phyloP scores from a whole-genome alignment of 2,113 vertebrate genomes.

The Actenoides hombroni region DNA sequence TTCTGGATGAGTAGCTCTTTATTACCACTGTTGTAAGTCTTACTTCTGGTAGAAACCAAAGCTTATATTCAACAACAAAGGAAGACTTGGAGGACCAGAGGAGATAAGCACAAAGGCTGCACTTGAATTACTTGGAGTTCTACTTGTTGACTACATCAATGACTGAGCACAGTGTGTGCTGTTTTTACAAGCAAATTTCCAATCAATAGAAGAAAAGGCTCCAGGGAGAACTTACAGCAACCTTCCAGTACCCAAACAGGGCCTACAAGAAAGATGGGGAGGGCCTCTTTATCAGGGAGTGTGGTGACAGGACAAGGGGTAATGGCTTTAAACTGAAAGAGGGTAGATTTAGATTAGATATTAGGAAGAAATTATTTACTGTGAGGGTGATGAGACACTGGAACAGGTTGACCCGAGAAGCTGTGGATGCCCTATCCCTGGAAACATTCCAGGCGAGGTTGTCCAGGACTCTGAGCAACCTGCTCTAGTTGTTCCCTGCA shows the following conservation, averaged over 20 bases:
- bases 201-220: background rate
- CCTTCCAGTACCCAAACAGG: background rate
- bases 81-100: background rate
- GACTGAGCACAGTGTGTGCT: rapidly evolving
- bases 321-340: background rate
- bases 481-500: background rate
- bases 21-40: background rate
- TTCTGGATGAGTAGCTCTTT: background rate
- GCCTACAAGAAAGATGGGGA: background rate
- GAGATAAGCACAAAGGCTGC: background rate
- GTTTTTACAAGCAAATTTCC: background rate
- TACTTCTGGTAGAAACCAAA: background rate
- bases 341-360: background rate
- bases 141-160: background rate
- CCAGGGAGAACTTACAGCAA: background rate
- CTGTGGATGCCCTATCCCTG: background rate
- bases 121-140: background rate
- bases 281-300: background rate
- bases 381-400: background rate
- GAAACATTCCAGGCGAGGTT: background rate
- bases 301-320: background rate
- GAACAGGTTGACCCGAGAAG: background rate
- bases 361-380: background rate
- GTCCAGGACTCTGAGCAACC: background rate
- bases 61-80: background rate